A percentile compares a stretch with the other conserved stretches of the same genome.
Evolutionary conservation across 2,888 invertebrate species (phyloP).

Genomic region (Tetrapedia diversipes): DNA sequence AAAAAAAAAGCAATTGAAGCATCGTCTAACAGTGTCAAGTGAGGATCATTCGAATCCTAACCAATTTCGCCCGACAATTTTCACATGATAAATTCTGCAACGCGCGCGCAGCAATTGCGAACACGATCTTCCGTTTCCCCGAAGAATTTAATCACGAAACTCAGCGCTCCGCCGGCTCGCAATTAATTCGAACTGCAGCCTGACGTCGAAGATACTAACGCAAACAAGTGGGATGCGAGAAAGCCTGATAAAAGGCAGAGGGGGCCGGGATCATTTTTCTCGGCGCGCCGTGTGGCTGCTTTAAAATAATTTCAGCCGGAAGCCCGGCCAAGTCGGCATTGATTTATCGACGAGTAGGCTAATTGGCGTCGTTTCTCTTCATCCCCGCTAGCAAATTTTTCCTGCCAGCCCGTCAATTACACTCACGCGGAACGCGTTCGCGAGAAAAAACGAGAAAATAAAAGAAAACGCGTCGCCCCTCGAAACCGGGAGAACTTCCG

Average conservation of each 20-base stretch:
- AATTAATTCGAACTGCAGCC: conserved; percentile 4
- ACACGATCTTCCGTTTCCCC: too few species aligned
- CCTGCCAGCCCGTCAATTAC: conserved; percentile 42
- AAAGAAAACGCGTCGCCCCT: conserved; percentile 15
- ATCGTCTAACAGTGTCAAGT: too few species aligned
- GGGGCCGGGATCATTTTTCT: conserved; percentile 24
- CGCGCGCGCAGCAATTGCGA: background rate
- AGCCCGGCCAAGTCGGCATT: conserved; percentile 31
- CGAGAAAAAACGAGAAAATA: too few species aligned
- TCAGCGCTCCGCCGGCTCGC: background rate
- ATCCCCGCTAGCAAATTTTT: conserved; percentile 41
- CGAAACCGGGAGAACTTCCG: background rate
- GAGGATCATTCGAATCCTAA: too few species aligned
- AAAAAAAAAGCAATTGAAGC: too few species aligned
- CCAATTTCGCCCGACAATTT: background rate
- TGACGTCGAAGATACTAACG: conserved; percentile 1
- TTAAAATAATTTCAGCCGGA: conserved; percentile 50
- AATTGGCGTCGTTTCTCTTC: conserved; percentile 56
- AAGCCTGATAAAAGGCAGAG: conserved; percentile 16
- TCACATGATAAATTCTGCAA: background rate
- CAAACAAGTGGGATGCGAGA: background rate
- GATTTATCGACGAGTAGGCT: conserved; percentile 53
- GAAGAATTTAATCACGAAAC: background rate
- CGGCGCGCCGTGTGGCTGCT: conserved; percentile 12
- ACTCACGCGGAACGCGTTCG: conserved; percentile 1